A percentile compares a stretch with the other conserved stretches of the same genome.
Evolutionary conservation across 2,113 vertebrate genomes (phyloP).

Genomic region (Prietella phreatophila): DNA sequence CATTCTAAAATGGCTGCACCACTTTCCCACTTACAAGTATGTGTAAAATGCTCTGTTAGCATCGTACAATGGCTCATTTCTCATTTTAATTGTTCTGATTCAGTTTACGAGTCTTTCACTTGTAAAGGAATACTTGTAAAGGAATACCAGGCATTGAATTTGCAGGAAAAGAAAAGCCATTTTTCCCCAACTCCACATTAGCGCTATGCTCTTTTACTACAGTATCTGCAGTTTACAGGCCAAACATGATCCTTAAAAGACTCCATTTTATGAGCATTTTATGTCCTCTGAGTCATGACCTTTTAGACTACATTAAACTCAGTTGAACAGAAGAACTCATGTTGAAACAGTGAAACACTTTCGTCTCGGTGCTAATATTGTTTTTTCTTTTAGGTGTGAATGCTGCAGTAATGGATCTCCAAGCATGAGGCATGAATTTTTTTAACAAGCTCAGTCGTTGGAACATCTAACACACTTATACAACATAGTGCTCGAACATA

Average conservation of each 20-base stretch:
- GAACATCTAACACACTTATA: background rate
- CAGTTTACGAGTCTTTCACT: background rate
- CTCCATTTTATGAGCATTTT: background rate
- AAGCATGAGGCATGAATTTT: background rate
- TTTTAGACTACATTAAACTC: background rate
- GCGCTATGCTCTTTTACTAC: background rate
- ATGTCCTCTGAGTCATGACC: background rate
- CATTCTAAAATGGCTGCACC: no score
- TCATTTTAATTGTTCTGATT: background rate
- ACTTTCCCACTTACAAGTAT: background rate
- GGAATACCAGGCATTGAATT: background rate
- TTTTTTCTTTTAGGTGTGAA: background rate
- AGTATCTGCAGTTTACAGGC: background rate
- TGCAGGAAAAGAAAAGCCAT: background rate
- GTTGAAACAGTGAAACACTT: background rate
- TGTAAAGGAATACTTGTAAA: background rate
- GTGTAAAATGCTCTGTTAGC: background rate
- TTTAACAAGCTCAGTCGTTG: background rate
- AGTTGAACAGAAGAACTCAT: background rate
- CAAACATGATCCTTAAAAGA: background rate
- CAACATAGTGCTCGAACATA: background rate
- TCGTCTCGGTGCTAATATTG: background rate
- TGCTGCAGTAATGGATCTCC: background rate
- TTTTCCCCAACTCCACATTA: background rate
- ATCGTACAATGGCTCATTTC: background rate